Evolutionary conservation across 2,113 vertebrate genomes (phyloP).

Genomic region (Apistogramma diplotaenia): DNA sequence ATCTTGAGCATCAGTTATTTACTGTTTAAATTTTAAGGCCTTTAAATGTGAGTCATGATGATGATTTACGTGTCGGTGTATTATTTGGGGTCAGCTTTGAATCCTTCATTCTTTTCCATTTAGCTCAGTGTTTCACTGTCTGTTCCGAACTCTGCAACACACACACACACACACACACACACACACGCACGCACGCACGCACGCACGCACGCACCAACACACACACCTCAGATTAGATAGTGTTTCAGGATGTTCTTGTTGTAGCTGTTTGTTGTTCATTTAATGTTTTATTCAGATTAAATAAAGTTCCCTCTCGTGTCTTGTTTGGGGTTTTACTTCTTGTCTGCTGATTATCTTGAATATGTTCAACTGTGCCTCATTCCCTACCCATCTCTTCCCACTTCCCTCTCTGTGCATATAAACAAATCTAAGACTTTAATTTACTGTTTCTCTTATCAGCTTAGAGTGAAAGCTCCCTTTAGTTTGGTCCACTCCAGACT

Average conservation of each 20-base stretch:
- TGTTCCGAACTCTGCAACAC: too few relatives aligned
- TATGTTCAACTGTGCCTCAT: neutral
- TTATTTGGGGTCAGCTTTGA: neutral
- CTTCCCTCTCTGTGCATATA: too few relatives aligned
- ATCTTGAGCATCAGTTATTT: neutral
- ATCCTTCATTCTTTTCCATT: neutral
- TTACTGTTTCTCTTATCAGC: too few relatives aligned
- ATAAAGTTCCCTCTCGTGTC: neutral
- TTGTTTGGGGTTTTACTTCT: neutral
- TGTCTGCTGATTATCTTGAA: neutral
- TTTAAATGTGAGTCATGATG: neutral
- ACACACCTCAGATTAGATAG: too few relatives aligned
- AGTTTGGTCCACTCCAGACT: neutral
- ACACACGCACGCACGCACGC: too few relatives aligned
- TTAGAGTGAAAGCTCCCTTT: neutral
- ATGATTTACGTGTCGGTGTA: neutral
- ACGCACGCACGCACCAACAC: too few relatives aligned
- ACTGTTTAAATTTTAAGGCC: neutral
- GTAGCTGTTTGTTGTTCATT: too few relatives aligned
- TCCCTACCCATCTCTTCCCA: neutral
- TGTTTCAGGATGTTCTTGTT: too few relatives aligned
- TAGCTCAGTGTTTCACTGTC: too few relatives aligned
- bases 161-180: too few relatives aligned
- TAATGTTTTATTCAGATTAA: neutral
- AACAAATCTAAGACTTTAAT: too few relatives aligned